These are phyloP conservation scores for Pseudomyrmex flavicornis DNA, from an alignment of 1,140 invertebrate species.

Conservation along the genomic window DNA sequence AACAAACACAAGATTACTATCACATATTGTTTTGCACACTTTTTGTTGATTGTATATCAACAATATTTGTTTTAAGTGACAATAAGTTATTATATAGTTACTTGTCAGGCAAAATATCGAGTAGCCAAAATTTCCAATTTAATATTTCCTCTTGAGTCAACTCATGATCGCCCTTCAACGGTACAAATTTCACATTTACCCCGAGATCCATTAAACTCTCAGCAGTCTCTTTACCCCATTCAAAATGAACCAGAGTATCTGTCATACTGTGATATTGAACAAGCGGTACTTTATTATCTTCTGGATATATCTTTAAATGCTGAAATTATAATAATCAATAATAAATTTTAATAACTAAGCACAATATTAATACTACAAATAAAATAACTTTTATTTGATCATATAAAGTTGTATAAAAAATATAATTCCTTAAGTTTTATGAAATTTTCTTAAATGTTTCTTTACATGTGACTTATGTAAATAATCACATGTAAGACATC, in stretches of 20 bases:
- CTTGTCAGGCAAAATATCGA: slow-evolving; percentile 64
- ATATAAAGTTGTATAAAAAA: too few relatives aligned
- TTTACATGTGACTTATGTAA: too few relatives aligned
- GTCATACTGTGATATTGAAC: slow-evolving; percentile 81
- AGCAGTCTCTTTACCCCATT: slow-evolving; percentile 86
- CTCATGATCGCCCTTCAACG: slow-evolving; percentile 86
- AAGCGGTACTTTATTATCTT: slow-evolving; percentile 70
- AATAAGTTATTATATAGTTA: slow-evolving; percentile 17
- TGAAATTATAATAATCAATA: slow-evolving; percentile 37
- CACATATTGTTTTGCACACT: neutral
- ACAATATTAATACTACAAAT: neutral
- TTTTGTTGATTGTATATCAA: neutral
- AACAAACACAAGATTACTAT: neutral
- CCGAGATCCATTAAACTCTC: slow-evolving; percentile 83
- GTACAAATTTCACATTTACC: slow-evolving; percentile 84
- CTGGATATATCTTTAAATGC: slow-evolving; percentile 47
- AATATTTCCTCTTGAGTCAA: slow-evolving; percentile 84
- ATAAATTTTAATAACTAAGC: neutral
- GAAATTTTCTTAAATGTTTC: neutral
- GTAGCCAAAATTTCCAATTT: slow-evolving; percentile 68
- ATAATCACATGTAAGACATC: neutral
- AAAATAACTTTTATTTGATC: neutral
- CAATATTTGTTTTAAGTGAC: neutral
- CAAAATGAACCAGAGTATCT: slow-evolving; percentile 86
- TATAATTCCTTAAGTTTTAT: too few relatives aligned